Evolutionary conservation across 2,113 vertebrate species (phyloP).

Genomic region (Oreocharis arfaki): DNA sequence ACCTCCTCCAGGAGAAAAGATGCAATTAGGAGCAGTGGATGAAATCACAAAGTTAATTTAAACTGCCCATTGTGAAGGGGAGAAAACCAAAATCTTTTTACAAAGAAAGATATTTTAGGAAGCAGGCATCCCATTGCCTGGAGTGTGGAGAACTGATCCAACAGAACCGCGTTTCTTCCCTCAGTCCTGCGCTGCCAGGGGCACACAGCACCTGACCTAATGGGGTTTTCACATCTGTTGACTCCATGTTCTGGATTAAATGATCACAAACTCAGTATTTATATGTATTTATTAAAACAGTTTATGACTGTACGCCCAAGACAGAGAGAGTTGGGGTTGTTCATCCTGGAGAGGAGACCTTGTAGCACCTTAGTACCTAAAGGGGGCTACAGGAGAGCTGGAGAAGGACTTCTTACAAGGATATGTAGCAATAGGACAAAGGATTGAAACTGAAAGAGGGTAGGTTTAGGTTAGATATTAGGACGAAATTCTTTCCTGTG

Average conservation of each 20-base stretch:
- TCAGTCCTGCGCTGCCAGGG: not conserved
- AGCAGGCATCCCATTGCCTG: not conserved
- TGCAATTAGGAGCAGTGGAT: not conserved
- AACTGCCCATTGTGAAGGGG: not conserved
- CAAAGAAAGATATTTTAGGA: not conserved
- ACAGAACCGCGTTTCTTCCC: not conserved
- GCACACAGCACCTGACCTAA: not conserved
- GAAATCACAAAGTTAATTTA: not conserved
- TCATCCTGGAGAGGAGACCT: not conserved
- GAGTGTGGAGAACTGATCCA: not conserved
- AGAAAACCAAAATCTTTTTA: not conserved
- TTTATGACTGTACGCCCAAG: not conserved
- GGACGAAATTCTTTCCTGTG: not conserved
- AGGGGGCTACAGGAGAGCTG: not conserved
- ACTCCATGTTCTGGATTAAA: not conserved
- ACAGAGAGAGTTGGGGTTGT: not conserved
- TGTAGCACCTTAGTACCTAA: not conserved
- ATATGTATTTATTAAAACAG: not conserved
- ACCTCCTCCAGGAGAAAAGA: not conserved
- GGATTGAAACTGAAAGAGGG: not conserved
- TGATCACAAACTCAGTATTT: not conserved
- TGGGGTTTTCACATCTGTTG: not conserved
- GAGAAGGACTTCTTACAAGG: not conserved
- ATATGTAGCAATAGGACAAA: accelerated
- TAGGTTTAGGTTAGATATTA: not conserved